phyloP scores from a whole-genome alignment of 2,888 invertebrate species.

The Dolichopus griseipennis region DNA sequence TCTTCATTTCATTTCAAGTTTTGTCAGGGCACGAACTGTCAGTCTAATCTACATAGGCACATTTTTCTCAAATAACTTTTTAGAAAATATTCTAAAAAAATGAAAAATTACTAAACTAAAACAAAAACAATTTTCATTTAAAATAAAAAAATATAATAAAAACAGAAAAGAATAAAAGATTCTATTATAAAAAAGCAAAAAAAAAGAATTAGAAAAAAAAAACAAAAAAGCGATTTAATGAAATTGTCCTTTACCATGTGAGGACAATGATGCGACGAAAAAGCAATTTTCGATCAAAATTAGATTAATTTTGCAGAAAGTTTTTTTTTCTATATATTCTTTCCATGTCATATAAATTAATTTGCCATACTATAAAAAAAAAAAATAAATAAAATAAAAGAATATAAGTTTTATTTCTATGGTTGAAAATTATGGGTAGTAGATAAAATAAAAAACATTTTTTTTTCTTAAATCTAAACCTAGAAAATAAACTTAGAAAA shows the following conservation, averaged over 20 bases:
- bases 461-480: too few relatives aligned
- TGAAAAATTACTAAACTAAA: background rate
- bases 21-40: too few relatives aligned
- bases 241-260: background rate
- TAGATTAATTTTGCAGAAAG: background rate
- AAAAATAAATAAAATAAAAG: too few relatives aligned
- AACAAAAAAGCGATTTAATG: background rate
- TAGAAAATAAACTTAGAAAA: too few relatives aligned
- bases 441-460: too few relatives aligned
- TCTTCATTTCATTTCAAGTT: too few relatives aligned
- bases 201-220: background rate
- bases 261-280: constrained; percentile 1
- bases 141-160: too few relatives aligned
- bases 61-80: too few relatives aligned
- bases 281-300: constrained; percentile 4
- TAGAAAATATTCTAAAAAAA: background rate
- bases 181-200: background rate
- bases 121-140: background rate
- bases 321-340: background rate
- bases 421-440: too few relatives aligned
- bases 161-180: too few relatives aligned
- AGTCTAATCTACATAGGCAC: too few relatives aligned
- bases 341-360: background rate
- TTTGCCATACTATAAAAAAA: background rate
- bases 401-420: too few relatives aligned